Evolutionary conservation across 1,140 invertebrate genomes (phyloP).

Genomic region (Caenorhabditis brenneri): DNA sequence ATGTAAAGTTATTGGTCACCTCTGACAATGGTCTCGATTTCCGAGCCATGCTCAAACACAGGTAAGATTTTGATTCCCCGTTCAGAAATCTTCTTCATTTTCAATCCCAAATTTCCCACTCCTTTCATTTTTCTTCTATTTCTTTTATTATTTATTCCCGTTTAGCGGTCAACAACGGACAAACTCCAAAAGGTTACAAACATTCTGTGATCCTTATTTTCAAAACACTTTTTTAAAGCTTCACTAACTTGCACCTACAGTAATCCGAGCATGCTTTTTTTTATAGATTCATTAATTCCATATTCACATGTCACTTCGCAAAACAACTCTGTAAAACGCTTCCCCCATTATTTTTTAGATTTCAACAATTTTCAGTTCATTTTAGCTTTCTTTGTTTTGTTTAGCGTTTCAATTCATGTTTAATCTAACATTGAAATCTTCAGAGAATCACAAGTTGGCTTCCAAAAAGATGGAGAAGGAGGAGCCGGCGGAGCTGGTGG

Average conservation of each 20-base stretch:
- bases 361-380: slow-evolving; percentile 21
- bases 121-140: background rate
- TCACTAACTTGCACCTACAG: slow-evolving; percentile 36
- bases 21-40: slow-evolving; percentile 93
- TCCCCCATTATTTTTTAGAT: background rate
- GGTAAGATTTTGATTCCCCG: slow-evolving; percentile 56
- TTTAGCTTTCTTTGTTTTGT: background rate
- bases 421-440: background rate
- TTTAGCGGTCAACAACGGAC: slow-evolving; percentile 38
- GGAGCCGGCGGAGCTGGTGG: slow-evolving; percentile 45
- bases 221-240: background rate
- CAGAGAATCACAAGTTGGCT: slow-evolving; percentile 49
- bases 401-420: background rate
- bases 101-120: background rate
- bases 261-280: slow-evolving; percentile 19
- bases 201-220: background rate
- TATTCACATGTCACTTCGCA: slow-evolving; percentile 25
- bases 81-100: background rate
- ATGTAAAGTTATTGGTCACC: slow-evolving; percentile 93
- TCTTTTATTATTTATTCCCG: background rate
- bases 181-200: slow-evolving; percentile 12
- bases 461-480: slow-evolving; percentile 41
- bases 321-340: background rate
- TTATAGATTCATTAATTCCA: slow-evolving; percentile 10
- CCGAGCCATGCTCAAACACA: slow-evolving; percentile 93